Conservation (phyloP, 2,797 vertebrate genomes). For the Protonibea diacanthus region DNA sequence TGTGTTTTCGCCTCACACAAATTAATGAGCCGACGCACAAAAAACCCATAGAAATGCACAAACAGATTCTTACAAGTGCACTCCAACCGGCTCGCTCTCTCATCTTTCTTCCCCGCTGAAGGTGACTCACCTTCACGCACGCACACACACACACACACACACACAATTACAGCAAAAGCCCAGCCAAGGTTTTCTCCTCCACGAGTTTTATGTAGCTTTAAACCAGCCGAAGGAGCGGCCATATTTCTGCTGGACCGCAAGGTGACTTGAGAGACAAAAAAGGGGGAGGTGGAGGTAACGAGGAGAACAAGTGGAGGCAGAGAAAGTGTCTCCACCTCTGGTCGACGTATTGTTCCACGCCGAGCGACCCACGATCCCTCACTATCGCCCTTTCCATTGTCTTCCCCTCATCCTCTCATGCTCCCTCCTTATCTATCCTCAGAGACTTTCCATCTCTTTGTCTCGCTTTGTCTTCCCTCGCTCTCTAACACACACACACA, state of each 20-base stretch:
- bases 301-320: constrained; percentile 58
- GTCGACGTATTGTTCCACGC: constrained; percentile 56
- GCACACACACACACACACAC: constrained; percentile 24
- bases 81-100: constrained; percentile 26
- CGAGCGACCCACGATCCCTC: constrained; percentile 57
- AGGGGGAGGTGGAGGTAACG: constrained; percentile 31
- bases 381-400: constrained; percentile 58
- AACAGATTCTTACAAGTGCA: constrained; percentile 57
- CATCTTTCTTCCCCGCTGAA: constrained; percentile 50
- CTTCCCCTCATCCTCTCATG: constrained; percentile 57
- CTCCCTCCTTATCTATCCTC: constrained; percentile 72
- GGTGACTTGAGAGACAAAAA: constrained; percentile 68
- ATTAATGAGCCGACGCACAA: constrained; percentile 54
- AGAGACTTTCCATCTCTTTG: constrained; percentile 72
- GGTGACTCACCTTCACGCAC: constrained; percentile 58
- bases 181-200: constrained; percentile 59
- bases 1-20: constrained; percentile 56
- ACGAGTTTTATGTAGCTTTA: constrained; percentile 76
- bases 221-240: constrained; percentile 63
- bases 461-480: constrained; percentile 58
- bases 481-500: constrained; percentile 27
- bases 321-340: constrained; percentile 60
- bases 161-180: constrained; percentile 7
- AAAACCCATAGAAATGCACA: constrained; percentile 40
- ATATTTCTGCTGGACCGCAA: constrained; percentile 74